Conservation (phyloP, 1,140 invertebrate genomes). For the Bombus confusus region DNA sequence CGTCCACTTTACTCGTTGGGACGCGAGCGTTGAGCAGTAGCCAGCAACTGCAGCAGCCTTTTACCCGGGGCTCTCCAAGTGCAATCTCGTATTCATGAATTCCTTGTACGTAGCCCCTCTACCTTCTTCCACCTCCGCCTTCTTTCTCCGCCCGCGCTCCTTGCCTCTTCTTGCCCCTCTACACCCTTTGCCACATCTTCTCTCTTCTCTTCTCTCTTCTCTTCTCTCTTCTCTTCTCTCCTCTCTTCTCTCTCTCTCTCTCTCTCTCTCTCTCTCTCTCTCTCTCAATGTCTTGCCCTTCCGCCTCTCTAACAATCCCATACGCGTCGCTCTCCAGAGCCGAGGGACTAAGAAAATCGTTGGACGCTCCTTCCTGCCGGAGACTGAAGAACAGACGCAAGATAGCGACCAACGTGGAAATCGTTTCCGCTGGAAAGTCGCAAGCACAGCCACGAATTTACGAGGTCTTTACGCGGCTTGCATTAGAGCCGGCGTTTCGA, state of each 20-base stretch:
- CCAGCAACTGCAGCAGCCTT: slow-evolving; percentile 62
- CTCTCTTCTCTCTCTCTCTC: too few species aligned
- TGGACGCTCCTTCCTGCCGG: background rate
- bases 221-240: too few species aligned
- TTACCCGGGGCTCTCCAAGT: slow-evolving; percentile 68
- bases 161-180: background rate
- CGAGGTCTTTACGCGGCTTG: background rate
- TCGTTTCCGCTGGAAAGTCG: slow-evolving; percentile 21
- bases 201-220: too few species aligned
- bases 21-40: slow-evolving; percentile 54
- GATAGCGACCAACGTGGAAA: background rate
- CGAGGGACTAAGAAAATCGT: slow-evolving; percentile 39
- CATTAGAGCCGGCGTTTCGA: too few species aligned
- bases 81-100: slow-evolving; percentile 77
- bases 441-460: slow-evolving; percentile 1
- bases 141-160: slow-evolving; percentile 14
- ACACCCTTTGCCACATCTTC: background rate
- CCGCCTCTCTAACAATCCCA: slow-evolving; percentile 19
- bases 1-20: slow-evolving; percentile 50
- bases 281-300: background rate
- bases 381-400: slow-evolving; percentile 3
- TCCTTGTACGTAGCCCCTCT: slow-evolving; percentile 66
- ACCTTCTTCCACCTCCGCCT: slow-evolving; percentile 48
- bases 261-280: background rate
- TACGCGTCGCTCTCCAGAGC: slow-evolving; percentile 19